These are phyloP conservation scores for Dysidea cf. avara DNA, from an alignment of 37 sponge, comb jelly and placozoan genomes.

Conservation along the genomic window DNA sequence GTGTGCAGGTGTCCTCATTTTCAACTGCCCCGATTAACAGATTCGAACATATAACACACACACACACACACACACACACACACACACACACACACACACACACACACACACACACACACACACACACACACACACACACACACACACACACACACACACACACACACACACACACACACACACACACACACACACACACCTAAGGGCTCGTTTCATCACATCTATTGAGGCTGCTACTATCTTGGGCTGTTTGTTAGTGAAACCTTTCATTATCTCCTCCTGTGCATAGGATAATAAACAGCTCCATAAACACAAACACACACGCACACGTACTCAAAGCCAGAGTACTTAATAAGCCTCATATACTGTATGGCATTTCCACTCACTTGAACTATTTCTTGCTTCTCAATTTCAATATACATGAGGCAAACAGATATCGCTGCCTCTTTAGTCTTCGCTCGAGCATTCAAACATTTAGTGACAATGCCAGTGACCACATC, in stretches of 20 bases:
- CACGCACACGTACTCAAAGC: not conserved
- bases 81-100: not conserved
- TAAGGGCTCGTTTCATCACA: conserved; percentile 41
- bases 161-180: not conserved
- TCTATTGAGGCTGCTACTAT: conserved; percentile 77
- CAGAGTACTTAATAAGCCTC: not conserved
- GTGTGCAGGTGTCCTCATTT: not conserved
- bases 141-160: not conserved
- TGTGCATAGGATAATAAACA: conserved; percentile 13
- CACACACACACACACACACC: conserved; percentile 47
- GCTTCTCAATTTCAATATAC: conserved; percentile 91
- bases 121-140: not conserved
- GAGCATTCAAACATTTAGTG: conserved; percentile 85
- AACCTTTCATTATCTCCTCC: conserved; percentile 81
- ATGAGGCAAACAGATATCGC: conserved; percentile 72
- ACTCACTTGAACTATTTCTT: conserved; percentile 63
- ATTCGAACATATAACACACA: not conserved
- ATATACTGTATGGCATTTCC: not conserved
- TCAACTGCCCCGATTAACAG: not conserved
- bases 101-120: not conserved
- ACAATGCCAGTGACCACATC: conserved; percentile 89
- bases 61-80: not conserved
- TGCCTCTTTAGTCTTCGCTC: conserved; percentile 84
- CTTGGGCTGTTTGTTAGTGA: conserved; percentile 91
- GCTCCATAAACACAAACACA: not conserved